These are phyloP conservation scores for Scaptodrosophila latifasciaeformis DNA, from an alignment of 2,888 invertebrate genomes.

Conservation along the genomic window DNA sequence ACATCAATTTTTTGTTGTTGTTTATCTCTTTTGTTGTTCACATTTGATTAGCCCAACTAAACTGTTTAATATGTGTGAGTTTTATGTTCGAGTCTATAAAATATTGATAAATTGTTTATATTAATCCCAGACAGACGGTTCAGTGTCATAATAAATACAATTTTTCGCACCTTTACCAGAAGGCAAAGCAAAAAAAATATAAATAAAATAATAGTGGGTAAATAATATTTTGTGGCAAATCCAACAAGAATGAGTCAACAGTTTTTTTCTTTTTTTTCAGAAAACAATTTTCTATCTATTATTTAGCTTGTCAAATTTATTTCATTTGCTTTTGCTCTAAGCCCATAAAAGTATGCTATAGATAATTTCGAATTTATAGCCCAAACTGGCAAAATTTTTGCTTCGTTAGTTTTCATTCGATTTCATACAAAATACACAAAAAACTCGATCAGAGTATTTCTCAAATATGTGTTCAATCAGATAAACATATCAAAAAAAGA, in stretches of 20 bases:
- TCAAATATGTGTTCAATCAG: no score
- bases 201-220: not conserved
- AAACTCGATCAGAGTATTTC: no score
- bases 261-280: not conserved
- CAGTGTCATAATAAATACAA: slow-evolving; percentile 35
- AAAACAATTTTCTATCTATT: no score
- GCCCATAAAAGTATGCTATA: not conserved
- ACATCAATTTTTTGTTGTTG: no score
- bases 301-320: not conserved
- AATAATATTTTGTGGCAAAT: not conserved
- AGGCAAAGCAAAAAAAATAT: not conserved
- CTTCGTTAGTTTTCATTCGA: no score
- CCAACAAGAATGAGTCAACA: not conserved
- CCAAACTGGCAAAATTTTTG: no score
- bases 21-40: not conserved
- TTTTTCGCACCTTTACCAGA: slow-evolving; percentile 37
- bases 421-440: no score
- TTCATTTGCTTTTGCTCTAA: not conserved
- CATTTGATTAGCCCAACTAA: not conserved
- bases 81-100: slow-evolving; percentile 26
- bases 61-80: no score
- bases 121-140: slow-evolving; percentile 14
- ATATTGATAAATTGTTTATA: slow-evolving; percentile 43
- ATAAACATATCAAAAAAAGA: no score
- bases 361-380: not conserved